Base-by-base conservation (phyloP, 2,113 vertebrate species). In the Siniperca chuatsi region DNA sequence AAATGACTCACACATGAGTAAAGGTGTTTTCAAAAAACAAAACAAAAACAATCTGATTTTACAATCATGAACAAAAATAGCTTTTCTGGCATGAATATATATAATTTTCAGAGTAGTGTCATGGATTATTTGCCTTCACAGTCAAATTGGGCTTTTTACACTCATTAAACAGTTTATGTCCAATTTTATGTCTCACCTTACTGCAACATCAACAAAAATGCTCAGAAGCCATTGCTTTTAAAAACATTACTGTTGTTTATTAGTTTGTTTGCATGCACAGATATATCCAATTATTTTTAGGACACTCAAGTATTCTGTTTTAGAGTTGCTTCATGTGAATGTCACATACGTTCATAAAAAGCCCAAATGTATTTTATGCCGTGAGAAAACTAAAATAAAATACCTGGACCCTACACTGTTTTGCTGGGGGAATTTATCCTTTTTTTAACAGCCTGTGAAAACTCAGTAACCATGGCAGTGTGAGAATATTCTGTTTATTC, bases 381-480 rank as follows among this genome's bases (percentile, higher is more conserved):
- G 5, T 64, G 52, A 62, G 50, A 35, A 67, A 61, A 76, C 5
- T 15, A n/a, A 46, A 25, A 68, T 18, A 44, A 62, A 50, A 78
- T 2, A 75, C 46, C 65, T 62, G 3, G 37, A 66, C 21, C 48
- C 29, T 25, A 21, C 25, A 52, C 20, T n/a, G 13, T 68, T 54
- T 52, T n/a, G 54, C 74, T 64, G 55, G 74, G 8, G 64, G 50
- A 54, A 8, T 60, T 64, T 15, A 29, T 18, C 40, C 61, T 77
- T 65, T 69, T 70, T 50, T 55, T 37, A 29, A 70, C 46, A 0
- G 7, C 13, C 55, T 25, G 67, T 65, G 73, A 81, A 76, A 78
- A 78, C 60, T 82, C 82, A 10, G 84, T 91, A 92, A 86, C 90
- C 92, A 93, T 93, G 92, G 84, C 78, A 91, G 44, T 90, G 69